phyloP scores from a whole-genome alignment of 2,888 invertebrate genomes.

The Drosophila buzzatii region DNA sequence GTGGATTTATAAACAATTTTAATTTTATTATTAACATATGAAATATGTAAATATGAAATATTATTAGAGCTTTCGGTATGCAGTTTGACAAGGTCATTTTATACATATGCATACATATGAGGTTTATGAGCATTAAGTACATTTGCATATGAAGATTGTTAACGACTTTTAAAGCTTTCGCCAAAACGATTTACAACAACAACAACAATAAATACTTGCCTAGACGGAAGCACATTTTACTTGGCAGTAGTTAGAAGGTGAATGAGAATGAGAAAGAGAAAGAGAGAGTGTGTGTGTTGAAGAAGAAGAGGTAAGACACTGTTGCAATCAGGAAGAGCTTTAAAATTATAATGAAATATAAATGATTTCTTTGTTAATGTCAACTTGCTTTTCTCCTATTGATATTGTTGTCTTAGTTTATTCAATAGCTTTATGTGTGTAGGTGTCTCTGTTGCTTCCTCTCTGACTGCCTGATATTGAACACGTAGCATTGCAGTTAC shows the following conservation, averaged over 20 bases:
- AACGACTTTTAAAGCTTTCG: slow-evolving; percentile 19
- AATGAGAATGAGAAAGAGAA: background rate
- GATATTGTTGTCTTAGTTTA: background rate
- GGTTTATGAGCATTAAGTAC: slow-evolving; percentile 21
- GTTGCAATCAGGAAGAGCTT: slow-evolving; percentile 40
- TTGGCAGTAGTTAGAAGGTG: slow-evolving; percentile 4
- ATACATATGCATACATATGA: background rate
- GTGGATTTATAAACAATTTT: background rate
- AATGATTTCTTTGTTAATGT: background rate
- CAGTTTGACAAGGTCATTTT: slow-evolving; percentile 18
- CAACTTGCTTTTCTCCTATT: background rate
- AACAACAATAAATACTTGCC: slow-evolving; percentile 31
- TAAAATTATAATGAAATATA: background rate
- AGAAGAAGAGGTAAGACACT: slow-evolving; percentile 2
- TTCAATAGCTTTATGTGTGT: background rate
- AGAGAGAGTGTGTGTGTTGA: background rate
- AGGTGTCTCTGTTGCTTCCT: background rate
- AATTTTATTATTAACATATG: slow-evolving; percentile 5
- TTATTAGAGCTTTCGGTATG: slow-evolving; percentile 26
- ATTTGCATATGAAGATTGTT: slow-evolving; percentile 15
- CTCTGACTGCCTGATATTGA: background rate
- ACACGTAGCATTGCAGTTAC: background rate
- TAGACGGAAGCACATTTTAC: slow-evolving; percentile 27
- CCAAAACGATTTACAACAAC: slow-evolving; percentile 4
- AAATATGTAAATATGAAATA: slow-evolving; percentile 23